phyloP scores from a whole-genome alignment of 2,113 vertebrate genomes.

The Thamnophis sirtalis region DNA sequence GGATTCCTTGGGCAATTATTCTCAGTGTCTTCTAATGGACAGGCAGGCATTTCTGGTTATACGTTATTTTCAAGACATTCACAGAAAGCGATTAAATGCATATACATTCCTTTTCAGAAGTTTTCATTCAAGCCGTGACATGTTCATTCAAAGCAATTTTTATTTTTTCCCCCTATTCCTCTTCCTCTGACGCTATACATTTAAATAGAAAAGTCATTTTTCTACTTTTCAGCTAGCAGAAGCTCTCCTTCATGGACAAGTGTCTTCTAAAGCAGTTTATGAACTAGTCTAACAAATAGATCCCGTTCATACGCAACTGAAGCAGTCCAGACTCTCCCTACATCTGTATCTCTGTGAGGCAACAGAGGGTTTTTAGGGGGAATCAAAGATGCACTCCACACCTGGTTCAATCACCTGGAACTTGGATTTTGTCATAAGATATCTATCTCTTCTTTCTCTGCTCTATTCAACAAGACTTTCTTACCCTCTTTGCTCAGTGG shows the following conservation, averaged over 20 bases:
- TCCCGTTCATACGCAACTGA: neutral
- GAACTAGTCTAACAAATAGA: neutral
- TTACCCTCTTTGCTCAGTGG: neutral
- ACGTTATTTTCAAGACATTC: neutral
- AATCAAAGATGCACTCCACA: neutral
- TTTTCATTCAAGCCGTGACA: neutral
- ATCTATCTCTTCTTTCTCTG: neutral
- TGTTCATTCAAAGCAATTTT: neutral
- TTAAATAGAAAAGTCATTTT: neutral
- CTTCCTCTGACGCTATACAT: neutral
- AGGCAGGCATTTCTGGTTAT: slow-evolving; percentile 10
- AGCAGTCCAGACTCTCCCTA: neutral
- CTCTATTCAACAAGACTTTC: neutral
- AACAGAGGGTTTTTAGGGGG: neutral
- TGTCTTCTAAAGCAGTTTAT: neutral
- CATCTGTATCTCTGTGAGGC: neutral
- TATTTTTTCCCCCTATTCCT: neutral
- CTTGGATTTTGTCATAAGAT: neutral
- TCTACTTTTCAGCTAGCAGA: slow-evolving; percentile 10
- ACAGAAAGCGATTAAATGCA: neutral
- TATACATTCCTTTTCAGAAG: neutral
- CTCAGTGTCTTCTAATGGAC: slow-evolving; percentile 13
- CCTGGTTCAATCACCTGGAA: neutral
- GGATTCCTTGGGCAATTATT: slow-evolving; percentile 16
- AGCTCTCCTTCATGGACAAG: neutral